A percentile compares a stretch with the other conserved stretches of the same genome.
phyloP scores from a whole-genome alignment of 2,797 vertebrate species.

The Semaprochilodus insignis region DNA sequence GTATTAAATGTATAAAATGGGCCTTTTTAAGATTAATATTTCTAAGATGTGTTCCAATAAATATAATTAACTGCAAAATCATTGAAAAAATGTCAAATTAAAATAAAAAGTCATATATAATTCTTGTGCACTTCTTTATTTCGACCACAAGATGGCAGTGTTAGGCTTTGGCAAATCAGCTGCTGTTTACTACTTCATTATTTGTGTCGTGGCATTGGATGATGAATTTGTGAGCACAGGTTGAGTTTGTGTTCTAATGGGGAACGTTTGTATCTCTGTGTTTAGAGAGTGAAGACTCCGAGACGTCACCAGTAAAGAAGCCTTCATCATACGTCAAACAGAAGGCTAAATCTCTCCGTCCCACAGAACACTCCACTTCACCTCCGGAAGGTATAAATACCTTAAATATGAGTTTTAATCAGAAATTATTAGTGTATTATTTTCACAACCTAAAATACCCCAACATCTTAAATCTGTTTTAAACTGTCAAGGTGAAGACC shows the following conservation, averaged over 20 bases:
- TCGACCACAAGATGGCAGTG: slow-evolving; percentile 67
- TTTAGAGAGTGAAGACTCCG: background rate
- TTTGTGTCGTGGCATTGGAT: background rate
- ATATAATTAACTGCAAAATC: too few relatives aligned
- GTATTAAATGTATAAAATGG: too few relatives aligned
- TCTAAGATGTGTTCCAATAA: too few relatives aligned
- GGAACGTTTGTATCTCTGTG: slow-evolving; percentile 10
- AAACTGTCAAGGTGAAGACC: slow-evolving; percentile 56
- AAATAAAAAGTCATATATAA: too few relatives aligned
- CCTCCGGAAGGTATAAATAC: slow-evolving; percentile 35
- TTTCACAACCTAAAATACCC: background rate
- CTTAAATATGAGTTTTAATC: background rate
- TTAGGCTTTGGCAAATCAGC: background rate
- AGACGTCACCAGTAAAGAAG: background rate
- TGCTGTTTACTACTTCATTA: background rate
- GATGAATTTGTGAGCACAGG: background rate
- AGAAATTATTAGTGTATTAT: background rate
- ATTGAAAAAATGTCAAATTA: too few relatives aligned
- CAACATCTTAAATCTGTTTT: background rate
- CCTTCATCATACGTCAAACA: slow-evolving; percentile 9
- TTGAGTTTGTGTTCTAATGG: slow-evolving; percentile 1
- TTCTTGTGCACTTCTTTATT: background rate
- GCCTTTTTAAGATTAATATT: too few relatives aligned
- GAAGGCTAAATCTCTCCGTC: background rate
- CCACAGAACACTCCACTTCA: slow-evolving; percentile 18